Base-by-base conservation (phyloP, 1,140 invertebrate genomes). In the Heliothis subflexa region DNA sequence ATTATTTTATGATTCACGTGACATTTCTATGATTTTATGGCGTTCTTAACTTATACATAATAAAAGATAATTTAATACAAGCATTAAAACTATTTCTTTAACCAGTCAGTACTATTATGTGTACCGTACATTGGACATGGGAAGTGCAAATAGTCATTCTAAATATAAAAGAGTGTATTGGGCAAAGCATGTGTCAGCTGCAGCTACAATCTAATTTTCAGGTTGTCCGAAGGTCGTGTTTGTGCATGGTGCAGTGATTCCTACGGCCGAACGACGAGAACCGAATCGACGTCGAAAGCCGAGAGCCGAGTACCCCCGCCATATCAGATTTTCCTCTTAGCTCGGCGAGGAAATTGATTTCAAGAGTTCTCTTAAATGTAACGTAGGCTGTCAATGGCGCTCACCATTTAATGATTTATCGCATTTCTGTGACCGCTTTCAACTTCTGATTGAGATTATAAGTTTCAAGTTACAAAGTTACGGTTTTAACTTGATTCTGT, bases 331-430 rank as follows among this genome's bases (percentile, higher is more conserved):
- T 85, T 87, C 77, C 83, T 86, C 81, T 85, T 88, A 90, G 83
- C 81, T 88, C 84, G 71, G 68, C 80, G 74, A 85, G 88, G 89
- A 92, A 91, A 92, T 90, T 91, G 89, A 90, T 90, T 92, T 90
- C 85, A 81, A 84, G 84, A 88, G 80, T 85, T 82, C 82, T 47
- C 79, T 79, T 77, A 85, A 88, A 89, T 84, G 83, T 84, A 75
- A 87, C 79, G 77, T 72, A 54, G 62, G 70, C 82, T 88, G 86
- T 88, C 87, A 88, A 79, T 85, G 86, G 78, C 76, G 62, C 79
- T 61, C 76, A 78, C 75, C 79, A 78, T 83, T 85, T 76, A 84
- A 78, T 87, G 83, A 87, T 88, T 89, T 84, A 88, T 88, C 73
- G 79, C 71, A 61, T 54, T 83, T 83, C 80, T 55, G 68, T 79